Evolutionary conservation across 2,113 vertebrate genomes (phyloP).

Genomic region (Balaenoptera acutorostrata): DNA sequence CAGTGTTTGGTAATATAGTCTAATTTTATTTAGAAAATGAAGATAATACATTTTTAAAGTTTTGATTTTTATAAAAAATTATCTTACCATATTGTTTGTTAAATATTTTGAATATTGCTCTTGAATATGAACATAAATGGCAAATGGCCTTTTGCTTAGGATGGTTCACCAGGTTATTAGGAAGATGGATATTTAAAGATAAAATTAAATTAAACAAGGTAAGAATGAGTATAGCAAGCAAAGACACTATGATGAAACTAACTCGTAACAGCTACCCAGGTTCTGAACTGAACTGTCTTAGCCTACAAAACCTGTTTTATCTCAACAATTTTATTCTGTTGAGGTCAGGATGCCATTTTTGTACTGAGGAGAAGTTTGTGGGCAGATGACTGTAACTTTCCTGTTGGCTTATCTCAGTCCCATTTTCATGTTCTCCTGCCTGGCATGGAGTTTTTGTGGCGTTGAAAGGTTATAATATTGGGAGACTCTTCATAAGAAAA

Average conservation of each 20-base stretch:
- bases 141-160: background rate
- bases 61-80: background rate
- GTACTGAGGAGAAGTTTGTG: background rate
- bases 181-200: background rate
- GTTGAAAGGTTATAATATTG: background rate
- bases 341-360: background rate
- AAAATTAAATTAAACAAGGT: background rate
- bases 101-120: background rate
- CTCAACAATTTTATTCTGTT: background rate
- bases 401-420: background rate
- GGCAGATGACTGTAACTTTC: background rate
- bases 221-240: background rate
- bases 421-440: background rate
- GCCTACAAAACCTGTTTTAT: background rate
- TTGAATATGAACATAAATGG: background rate
- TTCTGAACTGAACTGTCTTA: background rate
- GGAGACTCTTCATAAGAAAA: background rate
- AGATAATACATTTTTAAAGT: background rate
- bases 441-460: background rate
- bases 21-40: background rate
- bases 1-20: background rate
- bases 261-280: accelerated
- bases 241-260: background rate
- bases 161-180: background rate
- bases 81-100: background rate